phyloP scores from a whole-genome alignment of 1,140 invertebrate species.

The Physella acuta region DNA sequence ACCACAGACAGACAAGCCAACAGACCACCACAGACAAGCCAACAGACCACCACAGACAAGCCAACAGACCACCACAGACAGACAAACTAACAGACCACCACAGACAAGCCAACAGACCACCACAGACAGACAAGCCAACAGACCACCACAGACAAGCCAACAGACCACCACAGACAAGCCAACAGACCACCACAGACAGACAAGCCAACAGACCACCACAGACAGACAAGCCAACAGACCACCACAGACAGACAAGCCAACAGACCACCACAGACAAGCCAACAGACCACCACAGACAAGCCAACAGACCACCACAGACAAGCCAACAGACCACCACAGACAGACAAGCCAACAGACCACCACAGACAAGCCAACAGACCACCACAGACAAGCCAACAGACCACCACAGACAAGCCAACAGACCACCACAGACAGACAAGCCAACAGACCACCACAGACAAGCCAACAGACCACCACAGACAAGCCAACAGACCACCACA shows the following conservation, averaged over 20 bases:
- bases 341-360: constrained; percentile 52
- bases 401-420: constrained; percentile 1
- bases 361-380: constrained; percentile 63
- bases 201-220: constrained; percentile 69
- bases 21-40: too few relatives aligned
- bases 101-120: constrained; percentile 64
- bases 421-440: constrained; percentile 60
- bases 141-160: not conserved
- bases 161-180: constrained; percentile 63
- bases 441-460: constrained; percentile 61
- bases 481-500: constrained; percentile 71
- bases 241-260: constrained; percentile 64
- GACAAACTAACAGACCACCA: constrained; percentile 54
- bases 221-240: constrained; percentile 65
- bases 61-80: too few relatives aligned
- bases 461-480: constrained; percentile 64
- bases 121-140: constrained; percentile 69
- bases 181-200: constrained; percentile 65
- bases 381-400: constrained; percentile 69
- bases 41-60: constrained; percentile 63
- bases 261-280: too few relatives aligned
- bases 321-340: constrained; percentile 72
- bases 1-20: constrained; percentile 69
- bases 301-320: constrained; percentile 64
- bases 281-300: constrained; percentile 63